Percentiles rank a stretch among this genome's conserved stretches.
These are phyloP conservation scores for Cydia amplana DNA, from an alignment of 1,140 invertebrate species.

Conservation along the genomic window DNA sequence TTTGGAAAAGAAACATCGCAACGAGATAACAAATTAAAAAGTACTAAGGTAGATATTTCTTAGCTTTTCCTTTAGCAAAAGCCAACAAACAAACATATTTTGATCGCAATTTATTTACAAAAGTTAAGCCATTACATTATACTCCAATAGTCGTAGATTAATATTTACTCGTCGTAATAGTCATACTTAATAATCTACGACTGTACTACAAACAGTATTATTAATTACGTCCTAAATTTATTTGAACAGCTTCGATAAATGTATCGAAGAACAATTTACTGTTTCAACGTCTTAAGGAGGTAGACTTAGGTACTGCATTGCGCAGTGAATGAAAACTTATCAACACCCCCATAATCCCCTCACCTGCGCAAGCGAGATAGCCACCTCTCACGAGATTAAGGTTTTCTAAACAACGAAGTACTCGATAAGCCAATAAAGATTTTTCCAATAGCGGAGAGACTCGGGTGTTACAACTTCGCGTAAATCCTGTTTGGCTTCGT, in stretches of 20 bases:
- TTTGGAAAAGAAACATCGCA: no score
- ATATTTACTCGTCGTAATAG: no score
- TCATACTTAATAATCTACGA: no score
- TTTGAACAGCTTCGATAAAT: not conserved
- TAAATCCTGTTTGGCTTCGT: slow-evolving; percentile 12
- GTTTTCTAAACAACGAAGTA: slow-evolving; percentile 24
- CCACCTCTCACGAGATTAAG: slow-evolving; percentile 8
- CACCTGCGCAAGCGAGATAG: slow-evolving; percentile 25
- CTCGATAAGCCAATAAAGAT: slow-evolving; percentile 26
- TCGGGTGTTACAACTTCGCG: slow-evolving; percentile 9
- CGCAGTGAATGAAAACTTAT: slow-evolving; percentile 13
- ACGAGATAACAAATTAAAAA: no score
- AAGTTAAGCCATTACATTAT: no score
- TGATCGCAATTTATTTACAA: no score
- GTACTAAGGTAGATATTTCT: no score
- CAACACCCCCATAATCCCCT: slow-evolving; percentile 1
- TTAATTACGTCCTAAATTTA: no score
- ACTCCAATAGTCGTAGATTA: no score
- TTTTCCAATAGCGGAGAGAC: slow-evolving; percentile 13
- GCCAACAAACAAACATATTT: no score
- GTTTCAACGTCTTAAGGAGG: not conserved
- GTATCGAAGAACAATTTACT: not conserved
- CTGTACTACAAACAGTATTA: no score
- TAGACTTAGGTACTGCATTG: not conserved
- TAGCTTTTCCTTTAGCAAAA: no score